These are phyloP conservation scores for Esox masquinongy DNA, from an alignment of 2,797 vertebrate species.

Conservation along the genomic window DNA sequence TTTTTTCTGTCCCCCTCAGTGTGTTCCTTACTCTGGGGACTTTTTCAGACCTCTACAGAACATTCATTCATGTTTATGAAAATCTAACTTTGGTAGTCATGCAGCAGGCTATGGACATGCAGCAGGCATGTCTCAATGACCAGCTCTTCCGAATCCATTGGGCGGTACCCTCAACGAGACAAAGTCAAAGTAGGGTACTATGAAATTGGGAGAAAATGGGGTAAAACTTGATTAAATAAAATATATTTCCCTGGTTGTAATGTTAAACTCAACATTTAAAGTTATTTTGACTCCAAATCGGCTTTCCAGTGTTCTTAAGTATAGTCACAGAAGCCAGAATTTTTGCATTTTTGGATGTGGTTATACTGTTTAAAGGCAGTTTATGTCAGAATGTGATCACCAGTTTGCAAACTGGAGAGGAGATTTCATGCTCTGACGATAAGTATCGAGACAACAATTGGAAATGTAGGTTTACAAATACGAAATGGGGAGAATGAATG, in stretches of 20 bases:
- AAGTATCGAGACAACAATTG: not conserved
- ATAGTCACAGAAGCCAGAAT: not conserved
- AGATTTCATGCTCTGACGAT: not conserved
- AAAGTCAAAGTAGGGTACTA: too few species aligned
- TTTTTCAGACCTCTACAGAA: not conserved
- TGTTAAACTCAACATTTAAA: not conserved
- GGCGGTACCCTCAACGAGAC: too few species aligned
- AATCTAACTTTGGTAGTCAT: too few species aligned
- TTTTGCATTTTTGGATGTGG: not conserved
- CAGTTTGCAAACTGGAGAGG: not conserved
- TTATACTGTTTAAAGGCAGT: not conserved
- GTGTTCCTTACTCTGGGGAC: slow-evolving; percentile 11
- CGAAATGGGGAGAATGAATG: not conserved
- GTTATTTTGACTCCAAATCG: not conserved
- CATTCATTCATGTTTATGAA: not conserved
- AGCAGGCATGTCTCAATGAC: too few species aligned
- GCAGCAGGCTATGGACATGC: too few species aligned
- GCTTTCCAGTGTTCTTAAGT: not conserved
- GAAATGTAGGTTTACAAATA: not conserved
- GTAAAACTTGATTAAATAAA: not conserved
- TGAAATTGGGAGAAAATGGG: too few species aligned
- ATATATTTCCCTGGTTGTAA: not conserved
- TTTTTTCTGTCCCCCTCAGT: not conserved
- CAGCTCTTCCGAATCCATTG: too few species aligned
- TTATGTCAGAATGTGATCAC: not conserved